Conservation (phyloP, 1,140 invertebrate species). For the Drosophila kurseongensis region DNA sequence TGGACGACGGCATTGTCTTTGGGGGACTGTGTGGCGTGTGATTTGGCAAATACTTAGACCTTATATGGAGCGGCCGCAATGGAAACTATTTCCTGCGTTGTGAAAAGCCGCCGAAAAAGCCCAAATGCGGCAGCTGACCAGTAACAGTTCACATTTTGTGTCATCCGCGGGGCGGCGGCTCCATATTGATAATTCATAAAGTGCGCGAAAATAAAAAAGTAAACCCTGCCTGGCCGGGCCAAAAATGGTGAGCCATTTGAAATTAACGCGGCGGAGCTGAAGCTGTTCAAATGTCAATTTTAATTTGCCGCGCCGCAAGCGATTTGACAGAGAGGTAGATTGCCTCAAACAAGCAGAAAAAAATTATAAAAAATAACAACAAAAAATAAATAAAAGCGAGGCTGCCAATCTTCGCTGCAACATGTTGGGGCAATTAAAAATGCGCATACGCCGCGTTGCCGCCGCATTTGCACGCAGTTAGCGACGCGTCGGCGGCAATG, state of each 20-base stretch:
- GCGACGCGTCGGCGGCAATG: constrained; percentile 40
- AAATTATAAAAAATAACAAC: constrained; percentile 1
- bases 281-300: constrained; percentile 80
- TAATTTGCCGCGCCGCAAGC: constrained; percentile 69
- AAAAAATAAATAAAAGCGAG: constrained; percentile 12
- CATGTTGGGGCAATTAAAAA: constrained; percentile 80
- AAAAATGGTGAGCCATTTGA: constrained; percentile 73
- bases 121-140: constrained; percentile 34
- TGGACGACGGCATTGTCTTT: constrained; percentile 69
- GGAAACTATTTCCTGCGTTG: constrained; percentile 78
- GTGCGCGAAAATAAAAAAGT: constrained; percentile 34
- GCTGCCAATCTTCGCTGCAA: constrained; percentile 77
- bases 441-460: constrained; percentile 78
- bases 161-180: constrained; percentile 67
- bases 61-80: constrained; percentile 72
- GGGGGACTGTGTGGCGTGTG: constrained; percentile 65
- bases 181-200: constrained; percentile 83
- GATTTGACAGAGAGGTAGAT: constrained; percentile 58
- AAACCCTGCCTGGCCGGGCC: constrained; percentile 51
- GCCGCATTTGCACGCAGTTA: constrained; percentile 51
- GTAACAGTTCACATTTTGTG: constrained; percentile 68
- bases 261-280: constrained; percentile 70
- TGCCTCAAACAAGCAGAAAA: constrained; percentile 19
- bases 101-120: constrained; percentile 40
- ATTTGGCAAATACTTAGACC: constrained; percentile 82